These are phyloP conservation scores for Ellobium chinense DNA, from an alignment of 2,888 invertebrate species.

Conservation along the genomic window DNA sequence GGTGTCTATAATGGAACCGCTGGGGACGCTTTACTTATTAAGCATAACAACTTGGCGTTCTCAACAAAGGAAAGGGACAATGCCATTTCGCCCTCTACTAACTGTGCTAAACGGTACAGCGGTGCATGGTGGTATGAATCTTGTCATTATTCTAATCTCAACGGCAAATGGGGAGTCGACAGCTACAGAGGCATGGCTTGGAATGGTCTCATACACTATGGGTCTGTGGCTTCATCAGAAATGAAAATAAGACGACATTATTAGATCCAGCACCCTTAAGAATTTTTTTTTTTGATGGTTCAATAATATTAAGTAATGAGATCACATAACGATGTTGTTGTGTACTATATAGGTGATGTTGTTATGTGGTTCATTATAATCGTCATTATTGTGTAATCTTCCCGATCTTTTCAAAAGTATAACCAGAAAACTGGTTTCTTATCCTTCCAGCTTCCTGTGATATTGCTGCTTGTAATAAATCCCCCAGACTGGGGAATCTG, in stretches of 20 bases:
- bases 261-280: too few species aligned
- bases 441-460: too few species aligned
- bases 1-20: not conserved
- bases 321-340: too few species aligned
- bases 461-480: too few species aligned
- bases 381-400: too few species aligned
- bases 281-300: too few species aligned
- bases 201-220: not conserved
- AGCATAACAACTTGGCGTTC: not conserved
- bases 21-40: not conserved
- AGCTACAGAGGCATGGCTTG: not conserved
- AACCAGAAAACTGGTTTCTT: too few species aligned
- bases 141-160: not conserved
- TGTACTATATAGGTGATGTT: too few species aligned
- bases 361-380: too few species aligned
- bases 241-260: slow-evolving; percentile 35
- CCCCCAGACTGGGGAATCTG: too few species aligned
- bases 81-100: not conserved
- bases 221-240: not conserved
- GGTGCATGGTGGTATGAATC: not conserved
- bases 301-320: too few species aligned
- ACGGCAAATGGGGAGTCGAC: not conserved
- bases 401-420: too few species aligned
- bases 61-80: slow-evolving; percentile 1
- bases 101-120: not conserved